Conservation (phyloP, 2,113 vertebrate species). For the Albula glossodonta region DNA sequence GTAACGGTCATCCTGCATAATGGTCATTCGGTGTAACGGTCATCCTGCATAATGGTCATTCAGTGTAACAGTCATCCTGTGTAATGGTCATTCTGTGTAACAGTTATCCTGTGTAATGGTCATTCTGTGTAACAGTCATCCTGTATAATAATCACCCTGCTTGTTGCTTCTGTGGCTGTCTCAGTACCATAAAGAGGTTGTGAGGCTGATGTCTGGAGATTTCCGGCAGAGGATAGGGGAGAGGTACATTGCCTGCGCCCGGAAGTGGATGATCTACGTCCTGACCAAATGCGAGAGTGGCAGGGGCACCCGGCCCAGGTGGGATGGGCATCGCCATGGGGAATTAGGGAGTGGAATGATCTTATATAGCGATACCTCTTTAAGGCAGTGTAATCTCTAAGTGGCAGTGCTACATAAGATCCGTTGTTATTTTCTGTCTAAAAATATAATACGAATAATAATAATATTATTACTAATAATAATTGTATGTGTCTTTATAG, state of each 20-base stretch:
- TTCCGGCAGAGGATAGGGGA: constrained; percentile 96
- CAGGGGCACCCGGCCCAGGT: constrained; percentile 94
- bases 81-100: too few relatives aligned
- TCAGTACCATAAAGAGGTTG: constrained; percentile 98
- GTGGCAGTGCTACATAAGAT: not conserved
- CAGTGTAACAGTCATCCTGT: too few relatives aligned
- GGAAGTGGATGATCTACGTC: constrained; percentile 98
- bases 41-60: too few relatives aligned
- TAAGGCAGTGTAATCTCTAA: too few relatives aligned
- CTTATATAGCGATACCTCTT: too few relatives aligned
- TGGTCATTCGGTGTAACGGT: too few relatives aligned
- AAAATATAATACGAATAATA: too few relatives aligned
- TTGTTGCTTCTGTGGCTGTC: constrained; percentile 7
- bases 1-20: too few relatives aligned
- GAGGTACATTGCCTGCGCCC: constrained; percentile 92
- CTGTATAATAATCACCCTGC: not conserved
- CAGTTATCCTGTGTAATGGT: too few relatives aligned
- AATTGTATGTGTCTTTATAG: constrained; percentile 55
- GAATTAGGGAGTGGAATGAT: too few relatives aligned
- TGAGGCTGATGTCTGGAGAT: constrained; percentile 96
- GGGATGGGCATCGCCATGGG: constrained; percentile 37
- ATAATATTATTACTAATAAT: not conserved
- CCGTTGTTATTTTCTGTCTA: not conserved
- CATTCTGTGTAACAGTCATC: not conserved
- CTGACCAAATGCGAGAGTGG: constrained; percentile 98